Conservation (phyloP, 2,888 invertebrate genomes). For the Netelia virgata region DNA sequence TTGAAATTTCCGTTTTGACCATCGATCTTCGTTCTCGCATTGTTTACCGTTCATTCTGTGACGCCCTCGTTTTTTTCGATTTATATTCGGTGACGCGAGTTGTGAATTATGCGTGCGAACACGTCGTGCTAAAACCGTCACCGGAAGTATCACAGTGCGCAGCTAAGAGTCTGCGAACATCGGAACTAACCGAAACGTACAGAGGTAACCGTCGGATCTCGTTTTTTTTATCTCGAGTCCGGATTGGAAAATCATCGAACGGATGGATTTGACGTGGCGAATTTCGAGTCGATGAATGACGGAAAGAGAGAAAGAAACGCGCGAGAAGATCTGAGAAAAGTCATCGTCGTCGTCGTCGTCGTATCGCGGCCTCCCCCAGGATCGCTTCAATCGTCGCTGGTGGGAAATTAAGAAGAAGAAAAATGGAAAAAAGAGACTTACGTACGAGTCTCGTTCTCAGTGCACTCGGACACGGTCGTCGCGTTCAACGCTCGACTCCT, state of each 20-base stretch:
- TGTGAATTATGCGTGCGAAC: constrained; percentile 15
- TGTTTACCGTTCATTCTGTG: constrained; percentile 10
- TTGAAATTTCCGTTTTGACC: constrained; percentile 38
- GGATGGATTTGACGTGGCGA: constrained; percentile 10
- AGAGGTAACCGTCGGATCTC: constrained; percentile 25
- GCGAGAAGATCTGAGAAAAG: constrained; percentile 39
- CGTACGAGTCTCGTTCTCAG: not conserved
- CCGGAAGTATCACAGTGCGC: constrained; percentile 6
- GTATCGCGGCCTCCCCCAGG: constrained; percentile 69
- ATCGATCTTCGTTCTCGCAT: constrained; percentile 6
- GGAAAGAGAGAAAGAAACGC: constrained; percentile 18
- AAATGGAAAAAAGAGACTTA: constrained; percentile 26
- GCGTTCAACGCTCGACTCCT: not conserved
- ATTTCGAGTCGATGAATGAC: constrained; percentile 21
- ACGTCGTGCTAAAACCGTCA: constrained; percentile 1
- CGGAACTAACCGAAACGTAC: constrained; percentile 7
- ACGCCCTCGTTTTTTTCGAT: not conserved
- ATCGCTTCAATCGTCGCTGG: constrained; percentile 45
- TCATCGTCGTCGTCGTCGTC: constrained; percentile 53
- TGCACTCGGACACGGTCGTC: not conserved
- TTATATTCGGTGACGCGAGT: constrained; percentile 32
- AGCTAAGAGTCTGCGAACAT: constrained; percentile 5
- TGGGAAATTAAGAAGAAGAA: constrained; percentile 9
- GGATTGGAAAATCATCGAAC: constrained; percentile 21
- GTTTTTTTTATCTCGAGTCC: constrained; percentile 39